Evolutionary conservation across 2,888 invertebrate genomes (phyloP).

Genomic region (Drosophila buzzatii): DNA sequence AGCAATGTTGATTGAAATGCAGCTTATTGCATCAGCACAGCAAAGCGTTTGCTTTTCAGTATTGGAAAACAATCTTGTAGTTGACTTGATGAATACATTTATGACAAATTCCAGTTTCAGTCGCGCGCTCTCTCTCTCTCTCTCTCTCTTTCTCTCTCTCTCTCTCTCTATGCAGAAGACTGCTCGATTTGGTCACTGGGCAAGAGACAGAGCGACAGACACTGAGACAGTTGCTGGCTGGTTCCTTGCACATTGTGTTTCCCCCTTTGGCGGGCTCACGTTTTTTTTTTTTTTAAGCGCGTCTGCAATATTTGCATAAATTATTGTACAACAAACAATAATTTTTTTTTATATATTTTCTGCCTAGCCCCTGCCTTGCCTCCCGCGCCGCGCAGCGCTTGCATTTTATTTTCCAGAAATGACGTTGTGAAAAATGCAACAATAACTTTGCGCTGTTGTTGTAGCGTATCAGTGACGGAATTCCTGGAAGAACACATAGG

Average conservation of each 20-base stretch:
- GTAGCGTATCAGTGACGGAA: conserved; percentile 76
- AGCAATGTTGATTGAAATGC: not conserved
- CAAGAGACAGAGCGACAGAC: not conserved
- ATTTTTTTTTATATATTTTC: conserved; percentile 18
- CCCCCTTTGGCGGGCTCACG: not conserved
- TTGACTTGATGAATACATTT: not conserved
- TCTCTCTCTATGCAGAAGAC: too few relatives aligned
- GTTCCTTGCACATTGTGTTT: not conserved
- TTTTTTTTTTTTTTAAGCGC: conserved; percentile 7
- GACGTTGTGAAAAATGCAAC: conserved; percentile 80
- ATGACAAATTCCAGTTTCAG: not conserved
- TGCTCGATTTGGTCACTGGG: not conserved
- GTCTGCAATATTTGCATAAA: conserved; percentile 77
- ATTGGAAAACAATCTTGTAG: conserved; percentile 6
- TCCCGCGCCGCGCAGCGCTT: conserved; percentile 4
- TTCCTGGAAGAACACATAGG: conserved; percentile 83
- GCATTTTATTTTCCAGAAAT: conserved; percentile 75
- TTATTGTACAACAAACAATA: conserved; percentile 77
- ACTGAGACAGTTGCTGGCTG: conserved; percentile 1
- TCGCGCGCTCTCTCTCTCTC: too few relatives aligned
- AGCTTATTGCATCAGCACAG: not conserved
- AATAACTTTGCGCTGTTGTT: conserved; percentile 22
- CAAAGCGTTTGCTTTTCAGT: not conserved
- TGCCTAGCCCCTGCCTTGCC: not conserved
- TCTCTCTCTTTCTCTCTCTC: too few relatives aligned